phyloP scores from a whole-genome alignment of 1,140 invertebrate species.

The Orussus abietinus region DNA sequence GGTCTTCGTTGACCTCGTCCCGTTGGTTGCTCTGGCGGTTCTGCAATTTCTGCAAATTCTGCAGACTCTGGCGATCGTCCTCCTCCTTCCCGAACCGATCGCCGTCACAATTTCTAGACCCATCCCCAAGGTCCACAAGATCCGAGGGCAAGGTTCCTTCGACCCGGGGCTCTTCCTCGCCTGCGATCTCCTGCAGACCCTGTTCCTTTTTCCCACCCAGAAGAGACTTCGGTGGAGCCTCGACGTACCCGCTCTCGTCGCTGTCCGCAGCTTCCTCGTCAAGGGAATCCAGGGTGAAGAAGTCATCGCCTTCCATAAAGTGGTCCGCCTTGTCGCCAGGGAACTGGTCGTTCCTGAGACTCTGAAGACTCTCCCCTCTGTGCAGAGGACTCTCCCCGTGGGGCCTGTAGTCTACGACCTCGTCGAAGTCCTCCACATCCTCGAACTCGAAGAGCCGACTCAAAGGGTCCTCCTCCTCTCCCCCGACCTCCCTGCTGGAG shows the following conservation, averaged over 20 bases:
- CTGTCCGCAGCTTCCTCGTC: conserved; percentile 48
- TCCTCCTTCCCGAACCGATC: too few species aligned
- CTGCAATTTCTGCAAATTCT: conserved; percentile 3
- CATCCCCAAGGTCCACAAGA: too few species aligned
- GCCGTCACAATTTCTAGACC: too few species aligned
- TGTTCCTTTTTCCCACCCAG: conserved; percentile 30
- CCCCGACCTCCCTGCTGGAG: conserved; percentile 34
- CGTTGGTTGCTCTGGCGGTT: conserved; percentile 10
- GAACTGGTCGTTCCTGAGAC: conserved; percentile 27
- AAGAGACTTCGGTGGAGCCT: conserved; percentile 45
- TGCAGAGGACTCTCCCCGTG: conserved; percentile 42
- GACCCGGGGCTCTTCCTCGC: conserved; percentile 16
- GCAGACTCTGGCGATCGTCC: too few species aligned
- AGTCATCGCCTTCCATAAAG: conserved; percentile 27
- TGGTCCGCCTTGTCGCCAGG: conserved; percentile 27
- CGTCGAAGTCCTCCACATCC: conserved; percentile 47
- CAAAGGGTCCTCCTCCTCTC: conserved; percentile 30
- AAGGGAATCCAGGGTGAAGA: conserved; percentile 39
- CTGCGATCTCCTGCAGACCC: conserved; percentile 6
- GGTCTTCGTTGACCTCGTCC: too few species aligned
- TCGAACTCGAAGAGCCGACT: conserved; percentile 43
- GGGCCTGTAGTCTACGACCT: conserved; percentile 49
- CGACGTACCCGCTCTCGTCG: conserved; percentile 58
- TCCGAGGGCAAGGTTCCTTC: too few species aligned
- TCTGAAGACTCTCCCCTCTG: conserved; percentile 21